Base-by-base conservation (phyloP, 1,140 invertebrate species). In the Cydia pomonella region DNA sequence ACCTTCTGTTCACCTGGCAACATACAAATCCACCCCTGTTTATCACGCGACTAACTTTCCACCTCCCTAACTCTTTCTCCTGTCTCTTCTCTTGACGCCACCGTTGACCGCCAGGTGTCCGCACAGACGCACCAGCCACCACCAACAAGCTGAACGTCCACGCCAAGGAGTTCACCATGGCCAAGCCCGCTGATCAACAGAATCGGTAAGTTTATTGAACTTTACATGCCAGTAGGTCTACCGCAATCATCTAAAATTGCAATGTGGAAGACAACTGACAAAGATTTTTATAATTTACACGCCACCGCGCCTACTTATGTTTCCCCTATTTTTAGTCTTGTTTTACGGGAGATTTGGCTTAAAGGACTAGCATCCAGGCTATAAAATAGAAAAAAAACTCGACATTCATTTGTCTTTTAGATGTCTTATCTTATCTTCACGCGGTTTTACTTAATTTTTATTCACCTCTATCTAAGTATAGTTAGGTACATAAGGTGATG, bases 151-250 rank as follows among this genome's bases (percentile, higher is more conserved):
- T 97, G 80, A 97, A 97, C 89, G 96, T 97, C 73, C 96, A 97
- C 93, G 97, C 96, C 62, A 97, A 97, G 92, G 97, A 97, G 94
- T 97, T 97, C 89, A 97, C 96, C 78, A 96, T 96, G 96, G 87
- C 90, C 75, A 95, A 95, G 90, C 93, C 94, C 44, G 94, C 94
- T 88, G 94, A 95, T 79, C 92, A 94, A 80, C 94, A 95, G 85
- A 93, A 90, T 87, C 94, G 94, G 95, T 95, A 86, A 94, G 92
- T 80, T 82, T 64, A 21, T 64, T 47, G 16, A 33, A 66, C 64
- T 59, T 50, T 63, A 72, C 33, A 72, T 33, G 47, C 33, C 33
- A 44, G 74, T 33, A 7, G 29, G 7, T 7, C 33, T 38, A 38
- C 1, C 33, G 33, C 9, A 38, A 38, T 9, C 33, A 10, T 10